phyloP scores from a whole-genome alignment of 2,888 invertebrate species.

The Cartodere bifasciata region DNA sequence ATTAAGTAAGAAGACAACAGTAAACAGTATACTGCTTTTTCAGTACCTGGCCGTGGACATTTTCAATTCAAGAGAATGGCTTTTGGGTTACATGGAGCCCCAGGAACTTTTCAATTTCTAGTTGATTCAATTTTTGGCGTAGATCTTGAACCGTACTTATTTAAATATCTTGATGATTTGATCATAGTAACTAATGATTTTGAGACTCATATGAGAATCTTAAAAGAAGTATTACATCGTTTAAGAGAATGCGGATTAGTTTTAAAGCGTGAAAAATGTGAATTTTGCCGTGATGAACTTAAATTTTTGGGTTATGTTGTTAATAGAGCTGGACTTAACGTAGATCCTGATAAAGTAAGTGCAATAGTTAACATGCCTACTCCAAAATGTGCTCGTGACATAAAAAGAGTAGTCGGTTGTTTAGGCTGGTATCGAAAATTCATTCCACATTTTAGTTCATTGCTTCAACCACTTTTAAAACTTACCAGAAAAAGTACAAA shows the following conservation, averaged over 20 bases:
- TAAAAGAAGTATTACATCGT: slow-evolving; percentile 9
- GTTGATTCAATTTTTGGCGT: slow-evolving; percentile 6
- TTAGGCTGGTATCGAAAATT: not conserved
- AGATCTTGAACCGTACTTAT: slow-evolving; percentile 11
- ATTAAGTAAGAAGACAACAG: slow-evolving; percentile 1
- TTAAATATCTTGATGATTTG: slow-evolving; percentile 6
- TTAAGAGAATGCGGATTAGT: slow-evolving; percentile 11
- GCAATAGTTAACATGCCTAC: slow-evolving; percentile 5
- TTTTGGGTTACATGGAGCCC: slow-evolving; percentile 8
- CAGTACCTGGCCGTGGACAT: slow-evolving; percentile 8
- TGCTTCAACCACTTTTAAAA: slow-evolving; percentile 2
- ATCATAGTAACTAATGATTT: slow-evolving; percentile 7
- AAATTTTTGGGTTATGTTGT: slow-evolving; percentile 8
- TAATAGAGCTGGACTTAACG: slow-evolving; percentile 4
- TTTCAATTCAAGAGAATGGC: slow-evolving; percentile 8
- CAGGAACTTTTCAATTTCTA: slow-evolving; percentile 9
- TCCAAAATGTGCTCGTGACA: not conserved
- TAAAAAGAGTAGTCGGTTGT: slow-evolving; percentile 3
- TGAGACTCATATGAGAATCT: slow-evolving; percentile 7
- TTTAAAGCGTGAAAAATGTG: slow-evolving; percentile 6
- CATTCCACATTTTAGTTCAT: slow-evolving; percentile 1
- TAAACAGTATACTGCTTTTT: slow-evolving; percentile 8
- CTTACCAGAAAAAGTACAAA: slow-evolving; percentile 1
- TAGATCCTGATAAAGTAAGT: slow-evolving; percentile 1
- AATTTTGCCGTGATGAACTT: slow-evolving; percentile 11